A percentile compares a stretch with the other conserved stretches of the same genome.
Evolutionary conservation across 1,140 invertebrate genomes (phyloP).

Genomic region (Lepidotrigona ventralis): DNA sequence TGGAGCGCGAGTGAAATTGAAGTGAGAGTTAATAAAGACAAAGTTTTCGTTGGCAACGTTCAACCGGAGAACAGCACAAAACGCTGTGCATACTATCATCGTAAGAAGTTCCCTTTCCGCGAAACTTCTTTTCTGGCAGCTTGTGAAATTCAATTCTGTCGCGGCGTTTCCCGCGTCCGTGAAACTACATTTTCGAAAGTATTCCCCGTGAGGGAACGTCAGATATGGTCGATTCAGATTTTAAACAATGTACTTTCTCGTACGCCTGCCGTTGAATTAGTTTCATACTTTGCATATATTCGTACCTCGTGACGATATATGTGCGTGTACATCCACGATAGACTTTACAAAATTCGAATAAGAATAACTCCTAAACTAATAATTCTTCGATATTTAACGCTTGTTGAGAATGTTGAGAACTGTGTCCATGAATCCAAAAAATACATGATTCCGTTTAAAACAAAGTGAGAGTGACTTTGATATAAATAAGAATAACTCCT

Average conservation of each 20-base stretch:
- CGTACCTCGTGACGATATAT: no score
- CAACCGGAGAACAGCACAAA: not conserved
- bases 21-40: slow-evolving; percentile 21
- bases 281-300: not conserved
- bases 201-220: not conserved
- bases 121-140: not conserved
- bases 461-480: no score
- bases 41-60: slow-evolving; percentile 34
- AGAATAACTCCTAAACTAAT: no score
- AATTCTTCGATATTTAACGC: no score
- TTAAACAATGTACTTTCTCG: not conserved
- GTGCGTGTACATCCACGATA: no score
- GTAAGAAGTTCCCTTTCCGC: not conserved
- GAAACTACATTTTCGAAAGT: slow-evolving; percentile 12
- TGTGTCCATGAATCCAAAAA: no score
- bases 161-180: not conserved
- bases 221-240: not conserved
- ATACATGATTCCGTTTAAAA: no score
- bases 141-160: slow-evolving; percentile 22
- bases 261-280: not conserved
- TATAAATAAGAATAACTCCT: no score
- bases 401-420: no score
- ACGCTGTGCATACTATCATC: slow-evolving; percentile 16
- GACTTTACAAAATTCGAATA: no score
- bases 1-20: not conserved